Evolutionary conservation across 2,113 vertebrate species (phyloP).

Genomic region (Hippopotamus amphibius): DNA sequence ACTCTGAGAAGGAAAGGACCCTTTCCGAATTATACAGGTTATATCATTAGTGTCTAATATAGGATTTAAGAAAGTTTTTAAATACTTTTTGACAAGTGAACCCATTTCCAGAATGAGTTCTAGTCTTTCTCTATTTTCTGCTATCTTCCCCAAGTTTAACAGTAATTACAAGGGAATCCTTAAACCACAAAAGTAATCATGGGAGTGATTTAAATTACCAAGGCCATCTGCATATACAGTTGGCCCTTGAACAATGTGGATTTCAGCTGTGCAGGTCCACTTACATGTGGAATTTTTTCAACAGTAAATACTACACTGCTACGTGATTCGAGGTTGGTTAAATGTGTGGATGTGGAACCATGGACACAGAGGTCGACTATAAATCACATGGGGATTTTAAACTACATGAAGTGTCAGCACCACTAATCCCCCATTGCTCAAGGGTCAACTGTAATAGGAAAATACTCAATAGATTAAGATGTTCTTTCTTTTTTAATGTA

Average conservation of each 20-base stretch:
- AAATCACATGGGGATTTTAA: background rate
- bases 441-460: background rate
- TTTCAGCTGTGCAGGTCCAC: background rate
- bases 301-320: background rate
- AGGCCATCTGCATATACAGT: background rate
- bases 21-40: slow-evolving; percentile 2
- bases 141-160: background rate
- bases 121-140: background rate
- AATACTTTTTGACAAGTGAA: slow-evolving; percentile 21
- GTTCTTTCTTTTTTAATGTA: background rate
- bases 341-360: background rate
- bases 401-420: background rate
- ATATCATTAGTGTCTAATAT: background rate
- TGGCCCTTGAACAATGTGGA: background rate
- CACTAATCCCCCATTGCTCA: background rate
- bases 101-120: background rate
- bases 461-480: background rate
- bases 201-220: background rate
- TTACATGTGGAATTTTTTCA: background rate
- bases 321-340: background rate
- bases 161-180: slow-evolving; percentile 22
- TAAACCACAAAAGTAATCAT: background rate
- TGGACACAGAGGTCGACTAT: background rate
- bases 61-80: background rate
- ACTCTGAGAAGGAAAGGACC: background rate